Evolutionary conservation across 2,888 invertebrate genomes (phyloP), one percentile per base, ranked within the genome.

Genomic region (Agrochola litura): DNA sequence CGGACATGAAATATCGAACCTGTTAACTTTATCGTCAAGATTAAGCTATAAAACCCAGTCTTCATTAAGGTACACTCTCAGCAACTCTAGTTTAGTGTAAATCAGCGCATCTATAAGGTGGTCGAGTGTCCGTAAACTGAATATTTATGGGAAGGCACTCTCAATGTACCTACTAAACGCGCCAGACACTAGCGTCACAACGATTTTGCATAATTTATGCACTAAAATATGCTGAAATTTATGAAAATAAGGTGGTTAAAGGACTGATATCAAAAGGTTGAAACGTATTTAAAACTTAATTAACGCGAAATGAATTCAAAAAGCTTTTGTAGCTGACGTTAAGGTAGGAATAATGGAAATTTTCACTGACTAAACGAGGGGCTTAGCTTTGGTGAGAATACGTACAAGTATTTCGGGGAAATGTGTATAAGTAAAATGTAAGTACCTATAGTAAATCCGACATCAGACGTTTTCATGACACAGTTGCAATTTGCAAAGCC

Each of bases 201-300:
- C 89, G 91, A 92, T 93, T 94, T 94, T 92, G 91, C 94, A 94
- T 94, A 94, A 93, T 94, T 93, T 92, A 93, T 90, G 87, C 90
- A 90, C 91, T 90, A 87, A 91, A 93, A 91, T 93, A 92, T 90
- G 90, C 91, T 90, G 89, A 88, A 92, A 90, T 91, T 92, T 91
- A 91, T 92, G 90, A 88, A 90, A 91, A 92, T 91, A 84, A 88
- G 88, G 87, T 79, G 68, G 76, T 80, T 81, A 83, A 85, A 81
- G 80, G 79, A 82, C 85, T 82, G 85, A 84, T 85, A 85, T 84
- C 86, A 88, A 84, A 85, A 86, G 81, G 82, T 85, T 86, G 79
- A 84, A 88, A 84, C 75, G 81, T 85, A 88, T 88, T 88, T 88
- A 84, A 86, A 85, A 87, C 88, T 89, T 85, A 88, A 89, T 88